phyloP scores from a whole-genome alignment of 2,797 vertebrate genomes.

The Girardinus metallicus region DNA sequence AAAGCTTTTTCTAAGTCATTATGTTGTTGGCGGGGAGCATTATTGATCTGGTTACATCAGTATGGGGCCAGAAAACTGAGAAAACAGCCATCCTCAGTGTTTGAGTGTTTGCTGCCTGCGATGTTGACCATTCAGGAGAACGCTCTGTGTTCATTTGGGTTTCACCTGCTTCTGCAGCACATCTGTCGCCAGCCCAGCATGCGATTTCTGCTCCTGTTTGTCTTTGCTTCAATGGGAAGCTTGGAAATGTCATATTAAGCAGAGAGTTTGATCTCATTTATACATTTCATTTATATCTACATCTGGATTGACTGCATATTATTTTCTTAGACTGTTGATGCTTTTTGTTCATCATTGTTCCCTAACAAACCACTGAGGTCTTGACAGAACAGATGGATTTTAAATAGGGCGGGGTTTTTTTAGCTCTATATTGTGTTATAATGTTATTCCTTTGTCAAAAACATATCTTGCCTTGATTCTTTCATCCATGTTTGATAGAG shows the following conservation, averaged over 20 bases:
- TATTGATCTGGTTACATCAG: conserved; percentile 9
- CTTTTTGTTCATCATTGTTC: neutral
- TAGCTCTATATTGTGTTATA: neutral
- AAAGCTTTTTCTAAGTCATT: neutral
- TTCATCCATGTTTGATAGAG: too few species aligned
- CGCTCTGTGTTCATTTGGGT: conserved; percentile 8
- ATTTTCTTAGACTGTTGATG: too few species aligned
- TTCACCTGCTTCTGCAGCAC: conserved; percentile 22
- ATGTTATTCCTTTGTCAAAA: too few species aligned
- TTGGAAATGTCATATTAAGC: conserved; percentile 10
- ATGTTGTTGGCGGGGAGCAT: neutral
- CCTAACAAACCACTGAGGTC: neutral
- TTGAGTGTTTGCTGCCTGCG: conserved; percentile 1
- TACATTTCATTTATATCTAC: neutral
- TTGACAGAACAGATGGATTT: neutral
- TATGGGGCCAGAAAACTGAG: conserved; percentile 4
- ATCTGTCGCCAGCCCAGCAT: conserved; percentile 11
- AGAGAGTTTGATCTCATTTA: neutral
- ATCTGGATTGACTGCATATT: neutral
- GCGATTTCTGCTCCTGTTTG: neutral
- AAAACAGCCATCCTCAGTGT: neutral
- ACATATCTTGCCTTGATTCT: too few species aligned
- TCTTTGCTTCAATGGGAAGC: neutral
- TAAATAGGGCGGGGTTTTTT: too few species aligned
- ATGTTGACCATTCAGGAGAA: conserved; percentile 6